Evolutionary conservation across 1,140 invertebrate species (phyloP).

Genomic region (Habropoda laboriosa): DNA sequence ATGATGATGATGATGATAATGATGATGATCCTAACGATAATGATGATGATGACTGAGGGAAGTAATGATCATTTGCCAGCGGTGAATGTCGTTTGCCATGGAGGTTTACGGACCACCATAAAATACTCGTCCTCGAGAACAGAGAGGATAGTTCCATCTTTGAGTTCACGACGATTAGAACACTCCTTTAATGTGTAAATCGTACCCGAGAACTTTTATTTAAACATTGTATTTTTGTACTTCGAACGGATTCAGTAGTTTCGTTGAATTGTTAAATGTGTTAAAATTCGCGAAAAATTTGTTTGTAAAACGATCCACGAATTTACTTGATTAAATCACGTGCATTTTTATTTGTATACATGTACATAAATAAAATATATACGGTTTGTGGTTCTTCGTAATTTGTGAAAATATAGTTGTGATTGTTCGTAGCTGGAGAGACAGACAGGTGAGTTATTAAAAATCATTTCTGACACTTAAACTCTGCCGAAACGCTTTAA

Average conservation of each 20-base stretch:
- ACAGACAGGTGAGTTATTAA: conserved; percentile 43
- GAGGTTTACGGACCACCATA: conserved; percentile 43
- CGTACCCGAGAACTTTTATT: neutral
- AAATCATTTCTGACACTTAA: neutral
- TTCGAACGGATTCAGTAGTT: neutral
- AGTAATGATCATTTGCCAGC: conserved; percentile 72
- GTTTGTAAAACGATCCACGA: neutral
- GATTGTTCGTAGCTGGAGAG: neutral
- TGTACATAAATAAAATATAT: too few species aligned
- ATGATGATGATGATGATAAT: conserved; percentile 45
- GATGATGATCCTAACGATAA: conserved; percentile 51
- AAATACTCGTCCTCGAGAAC: conserved; percentile 44
- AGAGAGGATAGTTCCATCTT: conserved; percentile 35
- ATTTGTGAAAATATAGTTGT: neutral
- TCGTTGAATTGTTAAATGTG: neutral
- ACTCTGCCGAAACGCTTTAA: too few species aligned
- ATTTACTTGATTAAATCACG: neutral
- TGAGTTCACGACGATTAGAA: conserved; percentile 34
- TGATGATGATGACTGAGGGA: conserved; percentile 56
- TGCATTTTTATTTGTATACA: too few species aligned
- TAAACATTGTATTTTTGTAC: neutral
- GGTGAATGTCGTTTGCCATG: conserved; percentile 68
- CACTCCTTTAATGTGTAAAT: neutral
- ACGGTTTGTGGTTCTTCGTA: neutral
- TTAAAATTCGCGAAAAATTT: neutral